Evolutionary conservation across 2,888 invertebrate genomes (phyloP), one percentile per base, ranked within the genome.

Genomic region (Oxystoma pomonae): DNA sequence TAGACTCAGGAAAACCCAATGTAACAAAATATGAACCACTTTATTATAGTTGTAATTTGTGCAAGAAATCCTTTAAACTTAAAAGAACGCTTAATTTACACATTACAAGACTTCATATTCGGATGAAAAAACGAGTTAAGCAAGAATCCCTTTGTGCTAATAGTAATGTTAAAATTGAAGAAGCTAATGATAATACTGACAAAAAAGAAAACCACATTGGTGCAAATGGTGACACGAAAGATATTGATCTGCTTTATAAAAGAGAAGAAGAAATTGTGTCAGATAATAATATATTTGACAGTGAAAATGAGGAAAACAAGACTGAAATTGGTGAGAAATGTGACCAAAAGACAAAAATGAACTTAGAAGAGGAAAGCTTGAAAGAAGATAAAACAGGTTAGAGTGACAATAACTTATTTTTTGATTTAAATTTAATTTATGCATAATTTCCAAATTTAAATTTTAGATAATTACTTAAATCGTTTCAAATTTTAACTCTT

Each of bases 71-170:
- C 12, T 72, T 71, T 51, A 70, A 71, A 22, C 66, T 70, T 20
- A 69, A 71, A 62, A 66, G 71, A 52, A 68, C 70, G 3, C 58
- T 74, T 57, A 69, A 68, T 63, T 61, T 70, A 19, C 73, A 73
- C 56, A 67, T 69, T 7, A 72, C 70, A 57, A 69, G 67, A 61
- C 67, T 70, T 21, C 73, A 73, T 62, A 62, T 58, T 3, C 63
- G 18, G 19, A 60, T 57, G 16, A 63, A 61, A 58, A 66, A 12
- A 20, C 51, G 21, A 20, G 20, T 61, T 17, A 62, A 59, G 57
- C 53, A 53, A 19, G 53, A 53, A 53, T 53, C 53, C 12, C 3
- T 35, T 7, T 7, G 5, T 35, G 35, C 5, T 35, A 35, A 35
- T 35, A 7, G 3, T 7, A 35, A 35, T 35, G 3, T 35, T 12